Evolutionary conservation across 2,797 vertebrate species (phyloP).

Genomic region (Pseudochaenichthys georgianus): DNA sequence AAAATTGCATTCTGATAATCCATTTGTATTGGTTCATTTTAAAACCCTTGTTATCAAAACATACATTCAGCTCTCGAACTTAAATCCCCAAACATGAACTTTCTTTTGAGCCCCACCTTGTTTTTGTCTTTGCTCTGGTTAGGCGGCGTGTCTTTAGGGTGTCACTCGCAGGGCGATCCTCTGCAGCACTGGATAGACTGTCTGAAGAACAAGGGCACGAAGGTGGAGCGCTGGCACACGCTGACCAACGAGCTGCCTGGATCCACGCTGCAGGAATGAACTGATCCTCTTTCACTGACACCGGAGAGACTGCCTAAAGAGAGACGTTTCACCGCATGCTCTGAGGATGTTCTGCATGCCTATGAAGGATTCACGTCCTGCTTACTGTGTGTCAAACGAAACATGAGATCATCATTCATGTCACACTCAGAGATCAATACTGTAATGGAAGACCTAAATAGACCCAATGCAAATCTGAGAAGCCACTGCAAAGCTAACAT

Average conservation of each 20-base stretch:
- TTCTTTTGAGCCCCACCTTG: neutral
- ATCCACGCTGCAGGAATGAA: conserved; percentile 83
- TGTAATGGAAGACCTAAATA: conserved; percentile 29
- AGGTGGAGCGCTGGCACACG: conserved; percentile 93
- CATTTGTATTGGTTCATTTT: too few species aligned
- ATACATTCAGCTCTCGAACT: neutral
- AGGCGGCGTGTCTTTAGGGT: conserved; percentile 90
- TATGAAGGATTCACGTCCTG: conserved; percentile 52
- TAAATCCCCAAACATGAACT: neutral
- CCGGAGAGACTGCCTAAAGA: conserved; percentile 23
- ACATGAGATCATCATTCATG: conserved; percentile 49
- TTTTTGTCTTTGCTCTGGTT: conserved; percentile 14
- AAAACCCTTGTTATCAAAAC: neutral
- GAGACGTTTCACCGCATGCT: conserved; percentile 64
- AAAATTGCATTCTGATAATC: neutral
- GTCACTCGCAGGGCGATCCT: conserved; percentile 88
- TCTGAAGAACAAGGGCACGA: conserved; percentile 88
- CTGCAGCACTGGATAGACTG: conserved; percentile 92
- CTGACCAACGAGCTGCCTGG: conserved; percentile 92
- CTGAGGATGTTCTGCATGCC: conserved; percentile 72
- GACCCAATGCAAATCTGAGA: conserved; percentile 37
- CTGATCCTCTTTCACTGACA: conserved; percentile 14
- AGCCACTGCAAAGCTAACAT: conserved; percentile 6
- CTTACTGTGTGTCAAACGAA: conserved; percentile 55
- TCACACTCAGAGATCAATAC: conserved; percentile 39